Base-by-base conservation (phyloP, 2,113 vertebrate genomes). In the Psammodynastes pulverulentus region DNA sequence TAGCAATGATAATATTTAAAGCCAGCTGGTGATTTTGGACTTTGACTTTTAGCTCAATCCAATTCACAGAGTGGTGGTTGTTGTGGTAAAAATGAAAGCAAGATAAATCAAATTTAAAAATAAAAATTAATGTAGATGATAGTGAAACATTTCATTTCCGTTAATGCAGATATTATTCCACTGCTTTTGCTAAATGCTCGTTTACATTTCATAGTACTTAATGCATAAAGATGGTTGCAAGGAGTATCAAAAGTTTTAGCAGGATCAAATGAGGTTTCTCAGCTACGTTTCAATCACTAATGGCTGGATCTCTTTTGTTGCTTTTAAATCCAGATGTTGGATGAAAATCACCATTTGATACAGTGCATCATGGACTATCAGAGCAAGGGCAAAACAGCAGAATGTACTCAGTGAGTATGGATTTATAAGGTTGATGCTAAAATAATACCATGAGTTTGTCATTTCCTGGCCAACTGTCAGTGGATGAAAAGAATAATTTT, bases 351-450 rank as follows among this genome's bases (percentile, higher is more conserved):
- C 94, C 98, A 99, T 94, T 97, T 99, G 97, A 99, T 99, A 97
- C 99, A 99, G 93, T 99, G 98, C 96, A 99, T 99, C 95, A 98
- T 99, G 98, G 99, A 99, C 95, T 98, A 99, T 97, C 99, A 99
- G 97, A 99, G 98, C 97, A 99, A 99, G 97, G 99, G 99, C 87
- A 99, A 99, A 97, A 98, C 98, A 0, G 98, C 98, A 56, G 99
- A 99, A 97, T 99, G 99, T 96, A 98, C 98, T 94, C 99, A 99
- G 99, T 99, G 95, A 98, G 99, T 98, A 94, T 95, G 29, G n/a
- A 0, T 0, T 86, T 86, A 53, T 62, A 9, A 52, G 72, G 34
- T 43, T 15, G 48, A 21, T 34, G 84, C 45, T 6, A 86, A 86
- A 88, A 39, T 53, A 53, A 53, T 19, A 29, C 8, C 56, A 51